These are phyloP conservation scores for Orchestia grillus DNA, from an alignment of 1,140 invertebrate genomes.

Conservation along the genomic window DNA sequence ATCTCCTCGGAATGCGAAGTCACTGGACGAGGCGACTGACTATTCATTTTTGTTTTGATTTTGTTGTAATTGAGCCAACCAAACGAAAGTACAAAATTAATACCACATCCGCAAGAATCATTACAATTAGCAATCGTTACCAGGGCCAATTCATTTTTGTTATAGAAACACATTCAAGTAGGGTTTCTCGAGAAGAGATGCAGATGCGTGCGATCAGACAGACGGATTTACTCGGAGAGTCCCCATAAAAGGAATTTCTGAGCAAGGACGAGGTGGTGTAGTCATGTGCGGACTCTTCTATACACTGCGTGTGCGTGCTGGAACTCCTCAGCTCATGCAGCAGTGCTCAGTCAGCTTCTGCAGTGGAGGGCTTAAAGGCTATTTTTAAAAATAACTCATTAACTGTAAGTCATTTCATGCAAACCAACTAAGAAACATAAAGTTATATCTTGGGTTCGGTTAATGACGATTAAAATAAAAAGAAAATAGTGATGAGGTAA, in stretches of 20 bases:
- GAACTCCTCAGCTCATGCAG: not conserved
- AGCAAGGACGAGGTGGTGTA: slow-evolving; percentile 40
- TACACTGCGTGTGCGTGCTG: slow-evolving; percentile 5
- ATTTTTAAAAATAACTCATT: not conserved
- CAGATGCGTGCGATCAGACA: not conserved
- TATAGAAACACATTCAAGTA: not conserved
- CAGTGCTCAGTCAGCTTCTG: not conserved
- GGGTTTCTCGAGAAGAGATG: not conserved
- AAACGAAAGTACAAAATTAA: not conserved
- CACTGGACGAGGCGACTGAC: slow-evolving; percentile 26
- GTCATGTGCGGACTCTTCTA: not conserved
- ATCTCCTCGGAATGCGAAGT: slow-evolving; percentile 37
- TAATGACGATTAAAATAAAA: not conserved
- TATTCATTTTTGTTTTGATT: slow-evolving; percentile 31
- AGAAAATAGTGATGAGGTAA: not conserved
- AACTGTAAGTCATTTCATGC: not conserved
- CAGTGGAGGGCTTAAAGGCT: not conserved
- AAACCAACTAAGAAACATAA: not conserved
- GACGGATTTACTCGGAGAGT: not conserved
- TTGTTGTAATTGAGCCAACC: not conserved
- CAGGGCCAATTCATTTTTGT: not conserved
- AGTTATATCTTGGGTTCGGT: not conserved
- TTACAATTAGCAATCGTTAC: not conserved
- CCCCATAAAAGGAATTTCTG: slow-evolving; percentile 55
- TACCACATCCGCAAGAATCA: not conserved